A percentile compares a stretch with the other conserved stretches of the same genome.
Conservation (phyloP, 1,140 invertebrate species). For the Philaenus spumarius region DNA sequence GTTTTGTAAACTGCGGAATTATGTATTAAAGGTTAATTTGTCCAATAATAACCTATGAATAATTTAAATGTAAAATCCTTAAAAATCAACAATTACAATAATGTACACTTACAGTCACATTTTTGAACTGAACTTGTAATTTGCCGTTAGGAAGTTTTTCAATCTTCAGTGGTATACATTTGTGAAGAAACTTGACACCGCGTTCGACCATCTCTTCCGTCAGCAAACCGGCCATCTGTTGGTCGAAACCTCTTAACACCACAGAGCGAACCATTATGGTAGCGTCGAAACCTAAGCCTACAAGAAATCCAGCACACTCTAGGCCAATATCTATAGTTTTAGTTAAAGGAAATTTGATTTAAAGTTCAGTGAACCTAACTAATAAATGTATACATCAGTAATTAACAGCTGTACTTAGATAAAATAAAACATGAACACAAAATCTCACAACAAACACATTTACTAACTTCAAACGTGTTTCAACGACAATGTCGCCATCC, state of each 20-base stretch:
- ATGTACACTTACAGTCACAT: slow-evolving; percentile 42
- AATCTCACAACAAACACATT: too few species aligned
- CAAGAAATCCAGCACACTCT: slow-evolving; percentile 94
- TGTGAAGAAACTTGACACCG: slow-evolving; percentile 76
- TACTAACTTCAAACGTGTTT: too few species aligned
- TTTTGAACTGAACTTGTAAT: slow-evolving; percentile 61
- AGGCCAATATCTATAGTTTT: slow-evolving; percentile 57
- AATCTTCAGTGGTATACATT: slow-evolving; percentile 70
- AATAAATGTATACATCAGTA: slow-evolving; percentile 3
- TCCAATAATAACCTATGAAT: too few species aligned
- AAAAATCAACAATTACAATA: too few species aligned
- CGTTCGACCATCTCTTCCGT: slow-evolving; percentile 76
- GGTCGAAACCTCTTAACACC: slow-evolving; percentile 91
- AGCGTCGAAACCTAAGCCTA: slow-evolving; percentile 79
- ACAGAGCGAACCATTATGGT: slow-evolving; percentile 92
- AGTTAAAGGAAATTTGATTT: slow-evolving; percentile 27
- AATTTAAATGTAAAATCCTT: too few species aligned
- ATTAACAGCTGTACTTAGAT: too few species aligned
- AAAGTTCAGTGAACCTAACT: slow-evolving; percentile 1
- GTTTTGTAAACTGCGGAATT: too few species aligned
- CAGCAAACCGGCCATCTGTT: slow-evolving; percentile 88
- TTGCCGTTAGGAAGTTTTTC: slow-evolving; percentile 60
- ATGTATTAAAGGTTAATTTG: too few species aligned
- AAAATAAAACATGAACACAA: too few species aligned
- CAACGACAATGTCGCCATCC: too few species aligned